Conservation (phyloP, 2,888 invertebrate genomes). For the Polydrusus pterygomalis region DNA sequence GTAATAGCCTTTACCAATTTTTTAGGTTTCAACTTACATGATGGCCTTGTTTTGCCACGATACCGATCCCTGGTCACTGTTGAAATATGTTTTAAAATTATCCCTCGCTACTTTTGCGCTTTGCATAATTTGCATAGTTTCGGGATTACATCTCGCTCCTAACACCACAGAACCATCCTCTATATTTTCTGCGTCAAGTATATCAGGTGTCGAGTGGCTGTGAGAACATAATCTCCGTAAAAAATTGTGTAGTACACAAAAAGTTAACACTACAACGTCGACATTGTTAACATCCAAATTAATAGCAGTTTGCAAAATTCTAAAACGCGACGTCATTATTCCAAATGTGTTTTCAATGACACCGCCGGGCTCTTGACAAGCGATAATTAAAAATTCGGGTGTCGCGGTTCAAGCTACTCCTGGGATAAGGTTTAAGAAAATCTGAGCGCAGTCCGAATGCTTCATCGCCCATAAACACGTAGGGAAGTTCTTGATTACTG, state of each 20-base stretch:
- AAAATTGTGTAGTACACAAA: too few relatives aligned
- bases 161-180: constrained; percentile 2
- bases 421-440: constrained; percentile 22
- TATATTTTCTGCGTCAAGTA: constrained; percentile 7
- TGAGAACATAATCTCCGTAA: not conserved
- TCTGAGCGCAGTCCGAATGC: constrained; percentile 57
- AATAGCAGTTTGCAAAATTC: not conserved
- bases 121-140: not conserved
- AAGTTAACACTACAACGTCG: too few relatives aligned
- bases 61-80: constrained; percentile 2
- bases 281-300: not conserved
- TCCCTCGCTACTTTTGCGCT: not conserved
- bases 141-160: constrained; percentile 6
- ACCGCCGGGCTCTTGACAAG: not conserved
- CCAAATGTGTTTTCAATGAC: constrained; percentile 60
- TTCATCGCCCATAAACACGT: constrained; percentile 53
- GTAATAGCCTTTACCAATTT: not conserved
- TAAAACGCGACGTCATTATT: constrained; percentile 55
- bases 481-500: not conserved
- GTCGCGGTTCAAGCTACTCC: not conserved
- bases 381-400: constrained; percentile 3
- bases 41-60: constrained; percentile 2
- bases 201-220: not conserved
- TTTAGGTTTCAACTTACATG: not conserved
- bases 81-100: constrained; percentile 2